Evolutionary conservation across 2,113 vertebrate species (phyloP), one percentile per base, ranked within the genome.

Genomic region (Osmerus eperlanus): DNA sequence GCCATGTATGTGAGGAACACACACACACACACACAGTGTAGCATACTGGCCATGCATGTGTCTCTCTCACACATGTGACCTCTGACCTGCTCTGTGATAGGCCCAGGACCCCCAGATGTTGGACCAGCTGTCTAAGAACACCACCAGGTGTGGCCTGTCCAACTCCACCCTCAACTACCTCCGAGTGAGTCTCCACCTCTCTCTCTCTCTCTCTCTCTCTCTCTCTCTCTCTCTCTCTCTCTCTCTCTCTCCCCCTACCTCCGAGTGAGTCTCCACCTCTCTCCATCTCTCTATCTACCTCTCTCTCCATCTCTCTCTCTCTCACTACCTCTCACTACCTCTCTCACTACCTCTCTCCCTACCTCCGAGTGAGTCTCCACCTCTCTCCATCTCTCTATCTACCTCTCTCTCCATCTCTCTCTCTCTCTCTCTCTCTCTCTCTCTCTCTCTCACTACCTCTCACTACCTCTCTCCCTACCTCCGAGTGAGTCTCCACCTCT

Each of bases 161-260:
- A 99, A 99, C 91, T 98, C 96, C 87, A 99, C 97, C 79, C 95
- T 99, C 73, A 99, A 99, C 97, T 99, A 99, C 97, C 97, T 99
- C 97, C 95, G 97, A 94, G 97, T 99, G 71, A 84, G 89, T 13
- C 47, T 51, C 29, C 15, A 9, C 9, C 21, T 25, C 47, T n/a
- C 41, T 60, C 23, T 3, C 52, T 0, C 32, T 16, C 56, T 32
- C 19, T n/a, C 28, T 9, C 41, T n/a, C 54, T n/a, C 54, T 69
- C 66, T 12, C 47, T 41, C 29, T 6, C 19, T 15, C 21, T 28
- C 19, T 67, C 11, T 56, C 19, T n/a, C 14, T 2, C 47, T n/a
- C 41, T 60, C 23, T 2, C 47, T 0, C 56, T 32, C 19, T n/a
- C 28, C 7, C 41, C 1, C 54, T n/a, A 41, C 55, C 53, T 70